Percentiles rank a stretch among this genome's conserved stretches.
Conservation (phyloP, 2,113 vertebrate genomes). For the Sminthopsis crassicaudata region DNA sequence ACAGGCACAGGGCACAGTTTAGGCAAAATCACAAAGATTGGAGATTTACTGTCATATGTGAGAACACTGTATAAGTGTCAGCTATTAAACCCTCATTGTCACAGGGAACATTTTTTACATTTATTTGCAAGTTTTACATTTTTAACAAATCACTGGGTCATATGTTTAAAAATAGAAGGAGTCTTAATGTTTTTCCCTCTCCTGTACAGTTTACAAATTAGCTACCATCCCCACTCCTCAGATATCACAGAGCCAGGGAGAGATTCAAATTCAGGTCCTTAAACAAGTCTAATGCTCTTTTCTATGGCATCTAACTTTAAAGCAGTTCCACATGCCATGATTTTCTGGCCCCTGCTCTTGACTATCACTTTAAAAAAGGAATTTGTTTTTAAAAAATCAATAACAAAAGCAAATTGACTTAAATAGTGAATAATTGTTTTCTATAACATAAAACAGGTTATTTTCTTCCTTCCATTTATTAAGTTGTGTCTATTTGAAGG, state of each 20-base stretch:
- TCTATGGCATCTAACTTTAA: neutral
- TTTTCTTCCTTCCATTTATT: slow-evolving; percentile 72
- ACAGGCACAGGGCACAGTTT: no score
- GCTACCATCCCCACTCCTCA: neutral
- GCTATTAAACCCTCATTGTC: no score
- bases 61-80: no score
- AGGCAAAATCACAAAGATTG: no score
- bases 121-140: no score
- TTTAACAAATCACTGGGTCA: no score
- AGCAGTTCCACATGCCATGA: neutral
- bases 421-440: slow-evolving; percentile 59
- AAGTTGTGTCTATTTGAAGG: slow-evolving; percentile 56
- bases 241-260: neutral
- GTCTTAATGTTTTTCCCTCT: neutral
- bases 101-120: no score
- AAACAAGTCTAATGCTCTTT: neutral
- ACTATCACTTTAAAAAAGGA: slow-evolving; percentile 21
- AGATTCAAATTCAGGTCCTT: neutral
- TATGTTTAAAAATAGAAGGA: neutral
- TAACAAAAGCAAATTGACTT: neutral
- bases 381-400: slow-evolving; percentile 19
- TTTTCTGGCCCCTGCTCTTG: neutral
- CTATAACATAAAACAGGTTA: slow-evolving; percentile 50
- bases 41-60: no score
- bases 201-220: neutral